Conservation (phyloP, 64 coral and sea anemone genomes). For the Catalaphyllia jardinei region DNA sequence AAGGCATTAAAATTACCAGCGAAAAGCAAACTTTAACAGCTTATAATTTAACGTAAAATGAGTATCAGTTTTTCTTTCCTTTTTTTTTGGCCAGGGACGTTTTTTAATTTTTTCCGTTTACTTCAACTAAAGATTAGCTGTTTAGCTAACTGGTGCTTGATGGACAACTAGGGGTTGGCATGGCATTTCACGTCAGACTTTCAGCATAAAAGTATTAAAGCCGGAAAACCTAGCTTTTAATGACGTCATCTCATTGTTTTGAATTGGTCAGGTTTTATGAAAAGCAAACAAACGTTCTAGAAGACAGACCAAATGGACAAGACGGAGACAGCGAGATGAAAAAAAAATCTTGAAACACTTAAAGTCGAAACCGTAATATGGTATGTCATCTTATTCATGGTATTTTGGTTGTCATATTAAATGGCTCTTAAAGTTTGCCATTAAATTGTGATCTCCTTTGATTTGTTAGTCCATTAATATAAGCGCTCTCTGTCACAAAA, state of each 20-base stretch:
- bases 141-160: too few species aligned
- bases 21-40: background rate
- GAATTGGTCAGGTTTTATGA: background rate
- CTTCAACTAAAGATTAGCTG: too few species aligned
- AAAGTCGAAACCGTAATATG: background rate
- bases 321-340: background rate
- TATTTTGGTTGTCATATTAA: too few species aligned
- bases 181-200: too few species aligned
- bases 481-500: too few species aligned
- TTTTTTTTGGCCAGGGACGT: background rate
- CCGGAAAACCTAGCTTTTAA: background rate
- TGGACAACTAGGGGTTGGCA: too few species aligned
- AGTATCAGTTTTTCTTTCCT: background rate
- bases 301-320: background rate
- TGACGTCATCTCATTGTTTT: background rate
- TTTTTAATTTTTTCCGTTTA: too few species aligned
- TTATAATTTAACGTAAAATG: background rate
- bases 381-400: too few species aligned
- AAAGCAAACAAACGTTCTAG: background rate
- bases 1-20: background rate
- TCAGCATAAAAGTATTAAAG: too few species aligned
- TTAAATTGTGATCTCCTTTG: too few species aligned
- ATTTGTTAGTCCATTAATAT: too few species aligned
- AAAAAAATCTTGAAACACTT: background rate
- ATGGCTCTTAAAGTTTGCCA: too few species aligned